These are phyloP conservation scores for Adelognathus sp. DNA, from an alignment of 2,888 invertebrate species.

Conservation along the genomic window DNA sequence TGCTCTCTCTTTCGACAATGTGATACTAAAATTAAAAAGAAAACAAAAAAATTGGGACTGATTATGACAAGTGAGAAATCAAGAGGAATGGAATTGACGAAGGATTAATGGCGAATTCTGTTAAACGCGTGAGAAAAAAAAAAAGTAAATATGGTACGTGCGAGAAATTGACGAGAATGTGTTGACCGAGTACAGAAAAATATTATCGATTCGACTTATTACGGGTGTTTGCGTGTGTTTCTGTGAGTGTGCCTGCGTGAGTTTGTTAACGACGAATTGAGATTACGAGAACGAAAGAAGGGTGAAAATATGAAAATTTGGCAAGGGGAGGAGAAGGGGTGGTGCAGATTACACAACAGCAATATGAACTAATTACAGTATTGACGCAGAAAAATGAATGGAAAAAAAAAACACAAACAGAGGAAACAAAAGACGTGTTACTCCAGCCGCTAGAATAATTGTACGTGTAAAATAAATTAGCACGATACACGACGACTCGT, in stretches of 20 bases:
- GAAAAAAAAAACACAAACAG: conserved; percentile 36
- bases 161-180: conserved; percentile 8
- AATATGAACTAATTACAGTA: conserved; percentile 81
- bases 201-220: conserved; percentile 20
- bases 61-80: conserved; percentile 12
- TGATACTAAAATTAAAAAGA: conserved; percentile 53
- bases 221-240: conserved; percentile 28
- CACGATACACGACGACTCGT: conserved; percentile 60
- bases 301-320: too few relatives aligned
- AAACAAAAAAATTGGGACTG: not conserved
- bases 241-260: conserved; percentile 17
- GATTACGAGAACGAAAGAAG: conserved; percentile 11
- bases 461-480: conserved; percentile 59
- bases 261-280: conserved; percentile 34
- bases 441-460: conserved; percentile 72
- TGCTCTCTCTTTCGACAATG: conserved; percentile 52
- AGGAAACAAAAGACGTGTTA: conserved; percentile 63
- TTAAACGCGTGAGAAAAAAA: not conserved
- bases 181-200: not conserved
- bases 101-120: not conserved
- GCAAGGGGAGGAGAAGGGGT: conserved; percentile 3
- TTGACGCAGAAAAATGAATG: conserved; percentile 69
- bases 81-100: conserved; percentile 19
- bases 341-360: conserved; percentile 75
- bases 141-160: not conserved